A percentile compares a stretch with the other conserved stretches of the same genome.
Conservation (phyloP, 2,888 invertebrate species). For the Nemapogon koenigi region DNA sequence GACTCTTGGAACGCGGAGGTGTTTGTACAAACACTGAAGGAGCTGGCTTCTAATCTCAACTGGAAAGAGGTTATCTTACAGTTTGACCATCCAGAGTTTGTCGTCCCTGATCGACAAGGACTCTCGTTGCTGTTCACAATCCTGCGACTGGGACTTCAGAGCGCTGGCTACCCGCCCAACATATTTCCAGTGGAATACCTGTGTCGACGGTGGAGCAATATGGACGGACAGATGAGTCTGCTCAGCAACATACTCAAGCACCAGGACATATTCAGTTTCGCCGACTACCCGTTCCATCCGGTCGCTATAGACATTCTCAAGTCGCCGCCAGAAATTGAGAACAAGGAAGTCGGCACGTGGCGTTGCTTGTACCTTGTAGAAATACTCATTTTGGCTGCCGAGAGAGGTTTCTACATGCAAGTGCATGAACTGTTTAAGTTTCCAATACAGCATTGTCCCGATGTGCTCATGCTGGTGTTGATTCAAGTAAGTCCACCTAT, state of each 20-base stretch:
- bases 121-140: conserved; percentile 84
- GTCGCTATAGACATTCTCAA: conserved; percentile 90
- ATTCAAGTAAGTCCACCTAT: conserved; percentile 86
- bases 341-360: conserved; percentile 93
- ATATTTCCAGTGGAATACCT: conserved; percentile 88
- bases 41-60: conserved; percentile 82
- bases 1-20: conserved; percentile 92
- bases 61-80: conserved; percentile 94
- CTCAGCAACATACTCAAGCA: conserved; percentile 86
- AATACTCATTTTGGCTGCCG: conserved; percentile 83
- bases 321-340: conserved; percentile 92
- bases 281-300: conserved; percentile 87
- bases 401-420: conserved; percentile 82
- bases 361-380: conserved; percentile 92
- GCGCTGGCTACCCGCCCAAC: conserved; percentile 72
- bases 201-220: conserved; percentile 91
- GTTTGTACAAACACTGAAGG: conserved; percentile 91
- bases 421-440: conserved; percentile 91
- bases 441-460: conserved; percentile 93
- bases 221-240: conserved; percentile 91
- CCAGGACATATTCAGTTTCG: conserved; percentile 93
- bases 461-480: conserved; percentile 87
- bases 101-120: conserved; percentile 86
- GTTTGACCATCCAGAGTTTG: conserved; percentile 90
- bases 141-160: conserved; percentile 80